Percentiles rank a stretch among this genome's conserved stretches.
phyloP scores from a whole-genome alignment of 1,140 invertebrate species.

The Sarcophaga peregrina region DNA sequence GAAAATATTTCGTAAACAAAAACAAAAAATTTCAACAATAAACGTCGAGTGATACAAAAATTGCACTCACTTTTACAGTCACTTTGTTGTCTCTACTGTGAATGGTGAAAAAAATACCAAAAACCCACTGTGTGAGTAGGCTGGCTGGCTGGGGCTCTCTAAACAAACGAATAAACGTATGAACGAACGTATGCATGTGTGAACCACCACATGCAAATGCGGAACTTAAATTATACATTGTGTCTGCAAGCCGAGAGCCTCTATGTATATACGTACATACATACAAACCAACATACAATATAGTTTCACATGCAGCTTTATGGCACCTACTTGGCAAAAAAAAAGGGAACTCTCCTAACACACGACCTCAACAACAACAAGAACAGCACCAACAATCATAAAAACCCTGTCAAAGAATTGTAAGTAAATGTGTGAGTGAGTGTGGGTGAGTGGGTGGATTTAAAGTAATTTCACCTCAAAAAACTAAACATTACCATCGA shows the following conservation, averaged over 20 bases:
- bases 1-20: no score
- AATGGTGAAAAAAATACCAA: no score
- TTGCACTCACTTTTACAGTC: no score
- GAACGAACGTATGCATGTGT: no score
- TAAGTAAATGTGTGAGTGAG: background rate
- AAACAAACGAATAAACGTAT: no score
- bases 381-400: background rate
- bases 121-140: no score
- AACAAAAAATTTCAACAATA: no score
- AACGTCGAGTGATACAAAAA: no score
- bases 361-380: background rate
- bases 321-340: constrained; percentile 15
- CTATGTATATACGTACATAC: no score
- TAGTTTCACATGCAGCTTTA: background rate
- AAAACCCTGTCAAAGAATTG: background rate
- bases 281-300: background rate
- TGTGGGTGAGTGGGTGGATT: constrained; percentile 1
- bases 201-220: background rate
- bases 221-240: constrained; percentile 17
- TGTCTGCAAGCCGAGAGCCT: no score
- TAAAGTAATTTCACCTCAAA: constrained; percentile 10
- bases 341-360: background rate
- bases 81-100: no score
- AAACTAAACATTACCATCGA: background rate
- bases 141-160: no score